Conservation (phyloP, 2,888 invertebrate species). For the Sepioteuthis lessoniana region DNA sequence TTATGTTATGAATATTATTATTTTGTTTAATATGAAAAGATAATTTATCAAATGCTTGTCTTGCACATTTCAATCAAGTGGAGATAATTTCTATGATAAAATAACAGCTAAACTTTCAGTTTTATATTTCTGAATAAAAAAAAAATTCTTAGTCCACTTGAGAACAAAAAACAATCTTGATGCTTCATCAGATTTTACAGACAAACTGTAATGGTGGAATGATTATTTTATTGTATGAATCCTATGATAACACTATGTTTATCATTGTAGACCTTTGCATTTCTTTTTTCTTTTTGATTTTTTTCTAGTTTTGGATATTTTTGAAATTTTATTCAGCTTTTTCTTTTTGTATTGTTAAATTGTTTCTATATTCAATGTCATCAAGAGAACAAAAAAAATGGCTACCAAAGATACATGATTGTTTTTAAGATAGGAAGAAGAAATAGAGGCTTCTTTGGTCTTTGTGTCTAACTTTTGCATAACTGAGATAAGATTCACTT, state of each 20-base stretch:
- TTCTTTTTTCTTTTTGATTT: not conserved
- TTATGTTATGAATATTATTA: not conserved
- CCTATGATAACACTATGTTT: not conserved
- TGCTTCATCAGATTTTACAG: not conserved
- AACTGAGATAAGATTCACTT: too few species aligned
- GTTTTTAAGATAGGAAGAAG: too few species aligned
- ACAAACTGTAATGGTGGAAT: not conserved
- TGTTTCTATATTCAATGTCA: not conserved
- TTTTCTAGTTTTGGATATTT: not conserved
- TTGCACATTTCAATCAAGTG: not conserved
- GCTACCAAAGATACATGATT: too few species aligned
- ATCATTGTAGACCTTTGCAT: not conserved
- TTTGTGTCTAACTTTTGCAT: too few species aligned
- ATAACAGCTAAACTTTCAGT: not conserved
- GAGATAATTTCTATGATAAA: not conserved
- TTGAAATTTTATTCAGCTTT: not conserved
- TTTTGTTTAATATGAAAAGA: not conserved
- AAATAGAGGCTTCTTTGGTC: too few species aligned
- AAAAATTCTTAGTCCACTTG: not conserved
- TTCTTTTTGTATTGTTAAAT: not conserved
- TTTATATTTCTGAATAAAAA: not conserved
- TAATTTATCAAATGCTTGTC: not conserved
- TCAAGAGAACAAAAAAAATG: not conserved
- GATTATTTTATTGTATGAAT: not conserved
- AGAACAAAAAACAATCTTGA: not conserved